These are phyloP conservation scores for Hetaerina titia DNA, from an alignment of 2,888 invertebrate genomes.

Conservation along the genomic window DNA sequence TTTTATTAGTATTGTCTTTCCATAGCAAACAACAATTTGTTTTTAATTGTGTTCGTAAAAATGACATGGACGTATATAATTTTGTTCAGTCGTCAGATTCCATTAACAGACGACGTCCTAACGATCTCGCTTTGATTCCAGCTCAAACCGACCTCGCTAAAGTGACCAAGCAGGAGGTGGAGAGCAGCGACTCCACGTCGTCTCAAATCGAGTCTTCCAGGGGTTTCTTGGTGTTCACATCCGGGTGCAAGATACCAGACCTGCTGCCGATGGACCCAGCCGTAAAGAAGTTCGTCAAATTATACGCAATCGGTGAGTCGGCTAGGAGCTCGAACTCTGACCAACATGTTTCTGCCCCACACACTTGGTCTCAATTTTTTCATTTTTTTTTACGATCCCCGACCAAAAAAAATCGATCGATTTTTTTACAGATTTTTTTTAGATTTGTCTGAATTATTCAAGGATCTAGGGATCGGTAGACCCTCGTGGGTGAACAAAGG, in stretches of 20 bases:
- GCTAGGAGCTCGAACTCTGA: too few species aligned
- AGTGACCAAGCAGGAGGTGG: neutral
- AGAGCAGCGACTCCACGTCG: neutral
- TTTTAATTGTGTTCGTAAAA: neutral
- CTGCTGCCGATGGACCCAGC: conserved; percentile 82
- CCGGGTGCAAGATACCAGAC: conserved; percentile 84
- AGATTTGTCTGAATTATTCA: neutral
- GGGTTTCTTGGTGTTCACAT: conserved; percentile 81
- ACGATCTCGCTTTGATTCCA: neutral
- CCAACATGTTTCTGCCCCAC: neutral
- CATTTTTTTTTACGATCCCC: neutral
- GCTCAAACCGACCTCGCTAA: neutral
- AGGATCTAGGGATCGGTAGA: neutral
- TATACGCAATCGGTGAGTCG: conserved; percentile 2
- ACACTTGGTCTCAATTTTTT: neutral
- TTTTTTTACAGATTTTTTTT: neutral
- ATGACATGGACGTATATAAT: neutral
- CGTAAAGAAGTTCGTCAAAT: conserved; percentile 79
- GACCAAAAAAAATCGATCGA: neutral
- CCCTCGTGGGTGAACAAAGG: neutral
- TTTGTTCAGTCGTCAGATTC: neutral
- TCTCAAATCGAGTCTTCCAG: conserved; percentile 75
- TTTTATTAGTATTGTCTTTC: neutral
- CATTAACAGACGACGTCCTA: neutral
- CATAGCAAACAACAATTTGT: neutral